Percentiles rank a stretch among this genome's conserved stretches.
phyloP scores from a whole-genome alignment of 2,888 invertebrate genomes.

The Orthosia gothica region DNA sequence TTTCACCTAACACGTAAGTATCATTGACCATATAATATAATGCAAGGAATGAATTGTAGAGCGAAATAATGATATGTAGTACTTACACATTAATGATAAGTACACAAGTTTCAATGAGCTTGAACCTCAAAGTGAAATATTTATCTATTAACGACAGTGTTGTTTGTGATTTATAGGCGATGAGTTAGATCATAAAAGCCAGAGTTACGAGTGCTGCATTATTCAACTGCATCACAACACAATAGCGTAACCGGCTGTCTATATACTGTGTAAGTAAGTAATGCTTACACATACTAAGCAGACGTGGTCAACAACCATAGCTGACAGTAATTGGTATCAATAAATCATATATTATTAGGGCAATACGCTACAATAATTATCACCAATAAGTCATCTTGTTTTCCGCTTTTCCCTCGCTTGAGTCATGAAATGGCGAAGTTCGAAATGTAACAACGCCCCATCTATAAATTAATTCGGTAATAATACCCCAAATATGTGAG shows the following conservation, averaged over 20 bases:
- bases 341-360: slow-evolving; percentile 61
- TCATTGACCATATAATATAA: not conserved
- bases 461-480: slow-evolving; percentile 22
- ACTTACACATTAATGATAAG: slow-evolving; percentile 16
- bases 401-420: slow-evolving; percentile 7
- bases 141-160: slow-evolving; percentile 68
- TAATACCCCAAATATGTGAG: slow-evolving; percentile 19
- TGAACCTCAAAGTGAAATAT: slow-evolving; percentile 66
- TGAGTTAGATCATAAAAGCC: slow-evolving; percentile 76
- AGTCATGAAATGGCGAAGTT: not conserved
- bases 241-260: slow-evolving; percentile 74
- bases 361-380: slow-evolving; percentile 24
- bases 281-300: slow-evolving; percentile 76
- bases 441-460: slow-evolving; percentile 17
- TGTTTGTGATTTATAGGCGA: slow-evolving; percentile 74
- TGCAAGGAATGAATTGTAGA: slow-evolving; percentile 5
- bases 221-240: slow-evolving; percentile 79
- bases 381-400: slow-evolving; percentile 23
- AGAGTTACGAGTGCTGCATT: slow-evolving; percentile 80
- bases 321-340: slow-evolving; percentile 64
- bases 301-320: slow-evolving; percentile 72
- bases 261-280: slow-evolving; percentile 73
- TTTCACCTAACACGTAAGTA: slow-evolving; percentile 26
- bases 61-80: slow-evolving; percentile 1
- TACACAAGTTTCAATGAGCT: slow-evolving; percentile 64